A percentile compares a stretch with the other conserved stretches of the same genome.
phyloP scores from a whole-genome alignment of 2,797 vertebrate species.

The Pterois miles region DNA sequence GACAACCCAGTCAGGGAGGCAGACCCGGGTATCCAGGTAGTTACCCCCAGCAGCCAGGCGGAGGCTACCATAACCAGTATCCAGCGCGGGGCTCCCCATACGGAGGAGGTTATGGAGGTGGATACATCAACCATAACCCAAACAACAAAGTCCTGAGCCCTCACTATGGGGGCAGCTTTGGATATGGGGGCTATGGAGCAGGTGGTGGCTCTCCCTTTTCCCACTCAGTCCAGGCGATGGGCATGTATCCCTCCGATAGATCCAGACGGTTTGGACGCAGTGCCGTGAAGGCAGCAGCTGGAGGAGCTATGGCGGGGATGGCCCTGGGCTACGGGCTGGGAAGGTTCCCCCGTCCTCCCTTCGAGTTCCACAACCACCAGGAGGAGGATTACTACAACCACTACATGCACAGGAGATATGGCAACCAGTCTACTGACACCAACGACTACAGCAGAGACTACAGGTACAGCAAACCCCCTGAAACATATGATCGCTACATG shows the following conservation, averaged over 20 bases:
- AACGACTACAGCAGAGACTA: constrained; percentile 72
- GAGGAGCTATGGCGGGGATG: constrained; percentile 71
- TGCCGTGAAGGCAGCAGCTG: constrained; percentile 70
- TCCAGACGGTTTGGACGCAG: constrained; percentile 76
- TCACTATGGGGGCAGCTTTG: constrained; percentile 70
- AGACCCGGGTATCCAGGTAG: not conserved
- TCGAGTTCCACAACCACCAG: constrained; percentile 59
- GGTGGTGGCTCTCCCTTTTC: constrained; percentile 77
- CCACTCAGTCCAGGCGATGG: constrained; percentile 65
- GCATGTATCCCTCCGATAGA: constrained; percentile 55
- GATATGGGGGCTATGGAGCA: constrained; percentile 53
- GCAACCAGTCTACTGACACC: constrained; percentile 54
- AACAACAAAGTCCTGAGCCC: constrained; percentile 80
- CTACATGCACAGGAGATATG: constrained; percentile 78
- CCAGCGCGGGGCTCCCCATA: constrained; percentile 42
- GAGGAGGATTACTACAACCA: constrained; percentile 80
- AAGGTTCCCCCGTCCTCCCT: constrained; percentile 72
- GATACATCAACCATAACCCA: constrained; percentile 79
- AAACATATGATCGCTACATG: constrained; percentile 68
- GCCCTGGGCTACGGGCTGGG: constrained; percentile 81
- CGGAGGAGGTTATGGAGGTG: constrained; percentile 46
- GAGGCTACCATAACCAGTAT: too few relatives aligned
- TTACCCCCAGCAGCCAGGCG: constrained; percentile 23
- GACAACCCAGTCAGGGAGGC: constrained; percentile 11
- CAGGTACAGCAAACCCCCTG: constrained; percentile 30